Conservation (phyloP, 1,140 invertebrate species). For the Papilio aristodemus region DNA sequence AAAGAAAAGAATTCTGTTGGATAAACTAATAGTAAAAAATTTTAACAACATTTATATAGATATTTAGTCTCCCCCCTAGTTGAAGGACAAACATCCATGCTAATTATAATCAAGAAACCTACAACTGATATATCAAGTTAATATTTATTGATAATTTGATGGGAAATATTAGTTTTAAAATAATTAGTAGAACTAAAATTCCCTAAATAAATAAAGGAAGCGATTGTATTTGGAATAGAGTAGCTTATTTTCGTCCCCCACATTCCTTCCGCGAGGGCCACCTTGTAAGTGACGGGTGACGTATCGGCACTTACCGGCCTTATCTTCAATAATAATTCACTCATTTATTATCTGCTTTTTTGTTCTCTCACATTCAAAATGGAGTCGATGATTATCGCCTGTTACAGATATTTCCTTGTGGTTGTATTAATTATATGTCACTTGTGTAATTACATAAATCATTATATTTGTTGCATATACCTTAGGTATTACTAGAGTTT, state of each 20-base stretch:
- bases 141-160: too few relatives aligned
- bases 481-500: too few relatives aligned
- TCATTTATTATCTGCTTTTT: conserved; percentile 29
- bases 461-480: too few relatives aligned
- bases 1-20: neutral
- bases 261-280: conserved; percentile 18
- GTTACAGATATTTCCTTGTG: conserved; percentile 15
- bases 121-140: too few relatives aligned
- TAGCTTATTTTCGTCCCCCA: conserved; percentile 6
- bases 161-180: too few relatives aligned
- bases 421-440: neutral
- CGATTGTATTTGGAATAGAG: neutral
- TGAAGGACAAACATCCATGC: too few relatives aligned
- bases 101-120: too few relatives aligned
- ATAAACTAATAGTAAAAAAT: neutral
- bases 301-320: conserved; percentile 26
- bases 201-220: neutral
- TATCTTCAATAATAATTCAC: conserved; percentile 27
- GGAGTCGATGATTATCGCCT: neutral
- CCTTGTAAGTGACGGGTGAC: conserved; percentile 26
- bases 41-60: neutral
- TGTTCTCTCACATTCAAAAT: conserved; percentile 27
- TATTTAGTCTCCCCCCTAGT: too few relatives aligned
- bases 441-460: neutral
- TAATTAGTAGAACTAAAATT: too few relatives aligned